Evolutionary conservation across 2,113 vertebrate species (phyloP), one percentile per base, ranked within the genome.

Genomic region (Bungarus multicinctus): DNA sequence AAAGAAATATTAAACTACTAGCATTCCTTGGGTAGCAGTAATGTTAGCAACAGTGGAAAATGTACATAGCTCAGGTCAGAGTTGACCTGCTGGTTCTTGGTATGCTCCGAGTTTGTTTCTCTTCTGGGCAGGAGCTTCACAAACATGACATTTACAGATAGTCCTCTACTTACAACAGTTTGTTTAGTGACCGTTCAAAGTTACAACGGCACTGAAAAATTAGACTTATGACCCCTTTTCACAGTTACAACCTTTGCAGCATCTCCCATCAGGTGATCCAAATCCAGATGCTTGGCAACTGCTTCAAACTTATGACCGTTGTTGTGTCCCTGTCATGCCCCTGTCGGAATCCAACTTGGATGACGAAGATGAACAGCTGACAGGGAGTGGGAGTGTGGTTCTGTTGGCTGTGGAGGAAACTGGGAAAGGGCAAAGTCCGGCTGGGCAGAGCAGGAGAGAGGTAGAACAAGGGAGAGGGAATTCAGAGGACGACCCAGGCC

Each of bases 1-100:
- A 50, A 12, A 54, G 60, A 53, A 58, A 87, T 34, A 4, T 30
- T 88, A 94, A 92, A 52, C 91, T 34, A 43, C 87, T 89, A 94
- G 90, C 85, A 64, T 81, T 94, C 93, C 47, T 94, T 20, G 88
- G 16, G 23, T 89, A n/a, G 25, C 45, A 11, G 1, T 69, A 74
- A 20, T 94, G 53, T 55, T n/a, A 64, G 60, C 69, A 81, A 3
- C 3, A 81, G 69, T 39, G 69, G 69, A 39, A 39, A 39, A 81
- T 20, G 18, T 6, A 81, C 18, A 0, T 39, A 39, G 16, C n/a
- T 74, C 69, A 39, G 16, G 14, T 74, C 69, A 74, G 12, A 16
- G n/a, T 34, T 74, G n/a, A 74, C 5, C n/a, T 34, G 5, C 20
- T 6, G 30, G 2, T 4, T 74, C n/a, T 18, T 81, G 6, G 34